Evolutionary conservation across 2,113 vertebrate genomes (phyloP).

Genomic region (Pangasianodon hypophthalmus): DNA sequence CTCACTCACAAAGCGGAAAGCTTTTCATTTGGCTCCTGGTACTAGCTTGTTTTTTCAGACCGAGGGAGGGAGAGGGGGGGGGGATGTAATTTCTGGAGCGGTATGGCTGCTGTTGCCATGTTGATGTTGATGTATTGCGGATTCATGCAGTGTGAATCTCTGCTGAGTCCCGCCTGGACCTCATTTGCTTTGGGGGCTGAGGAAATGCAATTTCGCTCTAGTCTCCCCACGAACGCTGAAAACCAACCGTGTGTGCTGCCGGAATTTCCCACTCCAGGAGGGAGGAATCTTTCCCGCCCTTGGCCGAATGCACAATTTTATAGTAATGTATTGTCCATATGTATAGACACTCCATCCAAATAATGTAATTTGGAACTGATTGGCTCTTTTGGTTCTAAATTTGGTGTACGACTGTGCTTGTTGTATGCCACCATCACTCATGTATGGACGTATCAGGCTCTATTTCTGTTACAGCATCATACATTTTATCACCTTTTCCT

Average conservation of each 20-base stretch:
- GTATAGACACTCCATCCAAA: neutral
- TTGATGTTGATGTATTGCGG: constrained; percentile 61
- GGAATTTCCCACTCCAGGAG: constrained; percentile 43
- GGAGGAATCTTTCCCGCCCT: constrained; percentile 11
- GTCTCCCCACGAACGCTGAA: constrained; percentile 49
- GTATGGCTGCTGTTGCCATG: constrained; percentile 52
- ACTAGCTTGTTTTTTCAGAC: constrained; percentile 19
- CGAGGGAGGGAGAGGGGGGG: neutral
- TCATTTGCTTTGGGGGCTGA: constrained; percentile 58
- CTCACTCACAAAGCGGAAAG: neutral
- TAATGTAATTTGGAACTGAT: constrained; percentile 7
- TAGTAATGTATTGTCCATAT: constrained; percentile 37
- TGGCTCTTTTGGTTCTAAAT: neutral
- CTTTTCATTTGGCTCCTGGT: constrained; percentile 31
- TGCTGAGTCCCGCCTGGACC: constrained; percentile 56
- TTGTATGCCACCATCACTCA: neutral
- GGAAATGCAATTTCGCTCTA: constrained; percentile 57
- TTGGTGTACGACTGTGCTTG: neutral
- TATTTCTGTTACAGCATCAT: neutral
- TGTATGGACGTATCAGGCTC: neutral
- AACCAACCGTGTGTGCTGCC: constrained; percentile 44
- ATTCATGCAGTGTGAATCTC: constrained; percentile 61
- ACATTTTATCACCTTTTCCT: neutral
- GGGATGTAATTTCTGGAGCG: constrained; percentile 57
- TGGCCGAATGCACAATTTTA: neutral